Conservation (phyloP, 2,888 invertebrate genomes). For the Anthophora plumipes region DNA sequence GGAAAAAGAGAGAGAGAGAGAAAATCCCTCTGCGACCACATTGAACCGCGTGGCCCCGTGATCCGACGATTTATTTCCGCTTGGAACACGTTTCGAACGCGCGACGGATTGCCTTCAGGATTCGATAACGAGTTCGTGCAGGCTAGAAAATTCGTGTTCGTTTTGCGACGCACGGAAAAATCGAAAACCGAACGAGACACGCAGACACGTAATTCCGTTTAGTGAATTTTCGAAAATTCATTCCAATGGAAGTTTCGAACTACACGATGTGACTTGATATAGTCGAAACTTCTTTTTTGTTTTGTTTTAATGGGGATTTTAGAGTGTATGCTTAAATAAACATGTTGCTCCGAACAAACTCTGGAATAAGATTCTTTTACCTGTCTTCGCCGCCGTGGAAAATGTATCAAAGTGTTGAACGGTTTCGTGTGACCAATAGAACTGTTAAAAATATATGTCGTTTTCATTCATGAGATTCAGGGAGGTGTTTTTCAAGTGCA, state of each 20-base stretch:
- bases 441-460: too few relatives aligned
- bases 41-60: conserved; percentile 33
- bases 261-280: background rate
- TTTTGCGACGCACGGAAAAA: background rate
- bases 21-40: conserved; percentile 19
- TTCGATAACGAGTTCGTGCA: conserved; percentile 26
- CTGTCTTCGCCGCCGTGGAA: too few relatives aligned
- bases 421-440: background rate
- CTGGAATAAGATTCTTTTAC: too few relatives aligned
- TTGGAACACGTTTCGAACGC: conserved; percentile 24
- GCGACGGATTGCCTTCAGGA: conserved; percentile 35
- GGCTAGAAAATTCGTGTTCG: background rate
- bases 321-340: too few relatives aligned
- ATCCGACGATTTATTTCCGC: conserved; percentile 51
- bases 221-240: background rate
- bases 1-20: background rate
- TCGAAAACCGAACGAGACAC: background rate
- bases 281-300: too few relatives aligned
- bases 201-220: too few relatives aligned
- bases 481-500: background rate
- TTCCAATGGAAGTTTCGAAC: background rate
- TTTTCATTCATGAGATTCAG: background rate
- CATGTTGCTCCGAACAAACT: too few relatives aligned
- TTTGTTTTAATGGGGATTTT: too few relatives aligned
- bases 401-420: background rate